Percentiles rank a stretch among this genome's conserved stretches.
Conservation (phyloP, 2,797 vertebrate genomes). For the Aeoliscus strigatus region DNA sequence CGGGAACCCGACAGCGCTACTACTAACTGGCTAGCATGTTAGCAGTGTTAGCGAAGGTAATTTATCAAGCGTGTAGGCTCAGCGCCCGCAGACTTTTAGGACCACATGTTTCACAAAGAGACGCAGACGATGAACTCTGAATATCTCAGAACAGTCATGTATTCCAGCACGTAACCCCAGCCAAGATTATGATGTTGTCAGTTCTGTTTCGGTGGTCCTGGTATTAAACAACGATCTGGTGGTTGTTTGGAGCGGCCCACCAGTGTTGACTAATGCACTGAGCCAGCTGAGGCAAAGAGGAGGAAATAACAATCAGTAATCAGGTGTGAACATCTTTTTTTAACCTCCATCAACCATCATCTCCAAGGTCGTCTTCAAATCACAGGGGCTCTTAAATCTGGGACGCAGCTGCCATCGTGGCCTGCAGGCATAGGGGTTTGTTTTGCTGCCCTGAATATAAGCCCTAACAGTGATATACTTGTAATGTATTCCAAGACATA, state of each 20-base stretch:
- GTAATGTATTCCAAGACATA: constrained; percentile 47
- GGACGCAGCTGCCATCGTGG: no score
- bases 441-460: constrained; percentile 19
- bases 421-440: no score
- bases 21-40: no score
- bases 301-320: constrained; percentile 37
- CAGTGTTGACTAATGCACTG: not conserved
- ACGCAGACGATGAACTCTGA: no score
- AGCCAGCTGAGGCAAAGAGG: constrained; percentile 2
- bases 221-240: constrained; percentile 13
- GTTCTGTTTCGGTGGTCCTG: constrained; percentile 11
- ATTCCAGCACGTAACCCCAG: constrained; percentile 8
- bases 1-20: no score
- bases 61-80: no score
- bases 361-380: constrained; percentile 14
- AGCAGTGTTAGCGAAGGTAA: no score
- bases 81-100: no score
- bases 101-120: no score
- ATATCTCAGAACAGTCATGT: no score
- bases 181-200: constrained; percentile 20
- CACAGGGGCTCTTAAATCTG: no score
- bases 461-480: constrained; percentile 31
- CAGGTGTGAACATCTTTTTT: constrained; percentile 26
- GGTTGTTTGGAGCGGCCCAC: constrained; percentile 7
- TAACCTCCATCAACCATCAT: constrained; percentile 24